These are phyloP conservation scores for Cyanoderma ruficeps DNA, from an alignment of 2,113 vertebrate species.

Conservation along the genomic window DNA sequence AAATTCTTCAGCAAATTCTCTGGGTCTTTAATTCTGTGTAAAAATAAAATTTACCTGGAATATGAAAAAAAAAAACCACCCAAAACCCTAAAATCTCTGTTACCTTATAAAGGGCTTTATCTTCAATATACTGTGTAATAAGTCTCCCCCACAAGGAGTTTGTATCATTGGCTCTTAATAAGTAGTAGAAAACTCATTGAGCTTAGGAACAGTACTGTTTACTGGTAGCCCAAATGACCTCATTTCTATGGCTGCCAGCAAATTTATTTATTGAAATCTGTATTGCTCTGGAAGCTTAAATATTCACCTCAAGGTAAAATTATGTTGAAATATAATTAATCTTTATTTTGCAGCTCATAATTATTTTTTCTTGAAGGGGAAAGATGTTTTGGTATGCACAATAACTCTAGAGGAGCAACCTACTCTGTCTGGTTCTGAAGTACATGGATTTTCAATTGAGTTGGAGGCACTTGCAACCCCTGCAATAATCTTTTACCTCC, in stretches of 20 bases:
- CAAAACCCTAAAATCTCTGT: not conserved
- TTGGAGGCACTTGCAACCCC: not conserved
- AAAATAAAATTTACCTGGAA: not conserved
- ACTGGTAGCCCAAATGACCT: constrained; percentile 18
- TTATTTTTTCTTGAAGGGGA: constrained; percentile 46
- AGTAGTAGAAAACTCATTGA: not conserved
- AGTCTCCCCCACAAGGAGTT: not conserved
- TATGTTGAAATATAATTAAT: constrained; percentile 64
- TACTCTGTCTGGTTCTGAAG: not conserved
- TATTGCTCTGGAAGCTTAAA: constrained; percentile 16
- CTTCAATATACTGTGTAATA: not conserved
- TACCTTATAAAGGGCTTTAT: not conserved
- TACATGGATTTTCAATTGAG: constrained; percentile 5
- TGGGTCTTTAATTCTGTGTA: not conserved
- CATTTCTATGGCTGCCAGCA: constrained; percentile 26
- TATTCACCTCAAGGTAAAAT: constrained; percentile 50
- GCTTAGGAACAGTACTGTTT: not conserved
- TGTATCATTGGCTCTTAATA: not conserved
- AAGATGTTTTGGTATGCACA: constrained; percentile 41
- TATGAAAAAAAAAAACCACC: not conserved
- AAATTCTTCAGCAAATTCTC: not conserved
- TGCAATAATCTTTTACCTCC: not conserved
- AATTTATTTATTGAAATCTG: constrained; percentile 41
- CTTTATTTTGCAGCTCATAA: constrained; percentile 17
- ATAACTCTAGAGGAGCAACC: not conserved